phyloP scores from a whole-genome alignment of 1,140 invertebrate species.

The Centruroides sculpturatus region DNA sequence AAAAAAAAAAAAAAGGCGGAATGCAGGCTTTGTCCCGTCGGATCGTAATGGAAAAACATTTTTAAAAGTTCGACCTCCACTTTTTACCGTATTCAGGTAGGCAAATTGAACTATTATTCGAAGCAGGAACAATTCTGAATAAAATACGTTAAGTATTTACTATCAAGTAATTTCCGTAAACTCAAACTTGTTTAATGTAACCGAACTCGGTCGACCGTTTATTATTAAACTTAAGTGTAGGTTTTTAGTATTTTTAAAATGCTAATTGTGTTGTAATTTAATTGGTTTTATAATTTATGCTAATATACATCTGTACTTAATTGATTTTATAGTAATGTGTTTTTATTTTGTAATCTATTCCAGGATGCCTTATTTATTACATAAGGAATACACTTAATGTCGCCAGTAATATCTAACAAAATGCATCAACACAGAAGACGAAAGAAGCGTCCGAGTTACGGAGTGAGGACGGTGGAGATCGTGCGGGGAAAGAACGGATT shows the following conservation, averaged over 20 bases:
- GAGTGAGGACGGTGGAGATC: slow-evolving; percentile 70
- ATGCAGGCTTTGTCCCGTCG: background rate
- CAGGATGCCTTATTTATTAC: background rate
- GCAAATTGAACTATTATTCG: no score
- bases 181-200: background rate
- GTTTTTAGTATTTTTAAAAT: no score
- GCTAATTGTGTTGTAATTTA: no score
- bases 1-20: background rate
- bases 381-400: background rate
- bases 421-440: slow-evolving; percentile 52
- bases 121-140: no score
- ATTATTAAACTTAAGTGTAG: background rate
- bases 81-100: background rate
- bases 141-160: no score
- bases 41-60: background rate
- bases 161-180: background rate
- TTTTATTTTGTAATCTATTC: background rate
- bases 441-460: slow-evolving; percentile 62
- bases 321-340: background rate
- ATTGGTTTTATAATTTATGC: no score
- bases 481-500: slow-evolving; percentile 67
- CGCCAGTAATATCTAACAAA: background rate
- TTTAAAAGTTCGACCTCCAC: background rate
- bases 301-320: no score
- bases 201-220: background rate